Evolutionary conservation across 2,113 vertebrate genomes (phyloP).

Genomic region (Carettochelys insculpta): DNA sequence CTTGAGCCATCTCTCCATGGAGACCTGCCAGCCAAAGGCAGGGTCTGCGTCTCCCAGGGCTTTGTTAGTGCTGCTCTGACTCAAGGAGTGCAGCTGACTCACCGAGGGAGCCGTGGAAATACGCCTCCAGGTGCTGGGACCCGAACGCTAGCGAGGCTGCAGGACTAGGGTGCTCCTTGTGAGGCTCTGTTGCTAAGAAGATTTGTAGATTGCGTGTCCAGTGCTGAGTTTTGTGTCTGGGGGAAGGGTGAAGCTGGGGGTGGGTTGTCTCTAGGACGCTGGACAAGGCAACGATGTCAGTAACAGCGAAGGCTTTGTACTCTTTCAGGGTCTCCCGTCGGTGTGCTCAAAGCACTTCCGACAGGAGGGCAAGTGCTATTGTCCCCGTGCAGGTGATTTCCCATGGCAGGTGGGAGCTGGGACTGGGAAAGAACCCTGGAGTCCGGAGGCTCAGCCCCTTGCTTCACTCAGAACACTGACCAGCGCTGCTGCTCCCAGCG

Average conservation of each 20-base stretch:
- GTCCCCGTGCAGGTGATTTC: neutral
- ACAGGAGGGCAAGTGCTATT: neutral
- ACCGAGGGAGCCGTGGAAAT: neutral
- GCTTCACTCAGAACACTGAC: neutral
- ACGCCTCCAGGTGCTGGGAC: neutral
- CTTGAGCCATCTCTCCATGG: neutral
- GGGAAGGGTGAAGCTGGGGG: neutral
- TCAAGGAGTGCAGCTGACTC: neutral
- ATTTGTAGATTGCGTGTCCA: neutral
- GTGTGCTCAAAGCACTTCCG: neutral
- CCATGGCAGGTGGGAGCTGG: neutral
- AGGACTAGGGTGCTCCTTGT: neutral
- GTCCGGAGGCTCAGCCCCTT: neutral
- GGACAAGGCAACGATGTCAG: neutral
- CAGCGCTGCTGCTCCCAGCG: neutral
- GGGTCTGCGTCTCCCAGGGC: neutral
- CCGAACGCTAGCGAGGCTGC: neutral
- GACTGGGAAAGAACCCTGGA: neutral
- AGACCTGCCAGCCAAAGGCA: neutral
- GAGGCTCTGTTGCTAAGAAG: neutral
- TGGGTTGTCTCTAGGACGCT: neutral
- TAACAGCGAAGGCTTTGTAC: neutral
- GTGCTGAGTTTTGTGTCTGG: too few relatives aligned
- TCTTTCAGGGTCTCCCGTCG: neutral
- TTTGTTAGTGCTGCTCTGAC: neutral